These are phyloP conservation scores for Andricus grossulariae DNA, from an alignment of 1,140 invertebrate species.

Conservation along the genomic window DNA sequence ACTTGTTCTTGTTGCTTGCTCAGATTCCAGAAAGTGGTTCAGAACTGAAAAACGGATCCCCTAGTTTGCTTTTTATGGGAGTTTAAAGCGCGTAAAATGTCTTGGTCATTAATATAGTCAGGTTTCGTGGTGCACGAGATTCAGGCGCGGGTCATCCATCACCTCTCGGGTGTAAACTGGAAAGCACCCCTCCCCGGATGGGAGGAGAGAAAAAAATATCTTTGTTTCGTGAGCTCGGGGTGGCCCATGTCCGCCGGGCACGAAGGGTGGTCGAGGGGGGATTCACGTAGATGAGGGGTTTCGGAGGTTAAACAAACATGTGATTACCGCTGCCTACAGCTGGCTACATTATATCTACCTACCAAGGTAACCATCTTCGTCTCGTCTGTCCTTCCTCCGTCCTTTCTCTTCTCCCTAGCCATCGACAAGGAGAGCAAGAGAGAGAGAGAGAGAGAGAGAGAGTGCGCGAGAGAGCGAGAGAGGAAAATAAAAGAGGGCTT, in stretches of 20 bases:
- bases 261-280: constrained; percentile 60
- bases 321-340: constrained; percentile 76
- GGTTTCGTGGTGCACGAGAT: constrained; percentile 44
- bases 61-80: constrained; percentile 54
- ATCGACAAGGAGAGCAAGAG: neutral
- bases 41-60: constrained; percentile 53
- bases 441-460: neutral
- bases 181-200: constrained; percentile 42
- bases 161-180: constrained; percentile 54
- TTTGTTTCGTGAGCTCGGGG: constrained; percentile 71
- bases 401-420: neutral
- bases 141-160: constrained; percentile 66
- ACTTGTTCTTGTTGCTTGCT: neutral
- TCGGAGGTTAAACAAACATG: constrained; percentile 77
- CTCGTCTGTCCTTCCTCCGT: constrained; percentile 32
- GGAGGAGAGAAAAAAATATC: constrained; percentile 63
- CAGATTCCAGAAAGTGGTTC: constrained; percentile 40
- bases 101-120: constrained; percentile 65
- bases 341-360: constrained; percentile 74
- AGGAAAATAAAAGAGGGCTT: neutral
- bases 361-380: constrained; percentile 64
- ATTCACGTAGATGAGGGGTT: constrained; percentile 72
- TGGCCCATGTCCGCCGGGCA: constrained; percentile 65
- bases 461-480: neutral
- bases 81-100: constrained; percentile 71